Conservation (phyloP, 2,113 vertebrate genomes). For the Pachypanchax playfairii region DNA sequence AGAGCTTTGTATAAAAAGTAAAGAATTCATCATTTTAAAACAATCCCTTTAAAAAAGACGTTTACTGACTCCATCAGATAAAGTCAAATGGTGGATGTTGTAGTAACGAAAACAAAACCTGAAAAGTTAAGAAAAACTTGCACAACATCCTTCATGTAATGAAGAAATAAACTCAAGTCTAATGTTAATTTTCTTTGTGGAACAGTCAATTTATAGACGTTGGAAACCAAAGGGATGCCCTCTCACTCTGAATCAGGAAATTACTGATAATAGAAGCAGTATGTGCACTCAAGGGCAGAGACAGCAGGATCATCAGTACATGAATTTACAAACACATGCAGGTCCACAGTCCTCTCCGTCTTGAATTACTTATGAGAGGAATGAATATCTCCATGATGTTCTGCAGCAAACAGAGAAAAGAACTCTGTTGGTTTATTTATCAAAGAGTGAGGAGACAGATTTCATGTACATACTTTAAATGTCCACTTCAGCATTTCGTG, state of each 20-base stretch:
- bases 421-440: conserved; percentile 59
- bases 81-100: no score
- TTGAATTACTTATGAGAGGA: conserved; percentile 48
- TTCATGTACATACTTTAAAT: conserved; percentile 66
- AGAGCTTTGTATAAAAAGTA: no score
- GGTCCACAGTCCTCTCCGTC: conserved; percentile 21
- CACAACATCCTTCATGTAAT: conserved; percentile 73
- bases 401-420: background rate
- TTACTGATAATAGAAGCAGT: conserved; percentile 89
- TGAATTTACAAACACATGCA: conserved; percentile 18
- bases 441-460: conserved; percentile 44
- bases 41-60: no score
- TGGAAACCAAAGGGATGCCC: conserved; percentile 89
- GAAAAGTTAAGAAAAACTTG: conserved; percentile 3
- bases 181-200: conserved; percentile 86
- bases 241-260: conserved; percentile 82
- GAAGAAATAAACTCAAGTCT: conserved; percentile 84
- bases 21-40: no score
- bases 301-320: conserved; percentile 47
- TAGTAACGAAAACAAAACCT: no score
- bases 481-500: conserved; percentile 55
- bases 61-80: no score
- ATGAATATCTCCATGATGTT: conserved; percentile 35
- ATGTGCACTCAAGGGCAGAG: conserved; percentile 81
- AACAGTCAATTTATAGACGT: conserved; percentile 88